phyloP scores from a whole-genome alignment of 2,888 invertebrate genomes.

The Caenorhabditis sinica region DNA sequence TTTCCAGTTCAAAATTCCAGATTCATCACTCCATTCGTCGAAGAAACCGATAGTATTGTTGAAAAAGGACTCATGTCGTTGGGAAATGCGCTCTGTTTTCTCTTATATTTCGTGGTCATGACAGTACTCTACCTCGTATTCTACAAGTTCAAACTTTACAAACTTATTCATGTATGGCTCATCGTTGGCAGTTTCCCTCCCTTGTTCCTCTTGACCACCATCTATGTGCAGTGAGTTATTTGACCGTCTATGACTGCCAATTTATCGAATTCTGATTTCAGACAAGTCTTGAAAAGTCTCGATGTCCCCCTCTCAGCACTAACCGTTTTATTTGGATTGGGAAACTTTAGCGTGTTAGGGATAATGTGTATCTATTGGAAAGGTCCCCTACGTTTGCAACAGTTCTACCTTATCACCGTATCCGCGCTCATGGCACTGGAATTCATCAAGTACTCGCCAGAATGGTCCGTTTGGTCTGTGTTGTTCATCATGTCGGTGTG shows the following conservation, averaged over 20 bases:
- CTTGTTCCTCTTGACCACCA: slow-evolving; percentile 94
- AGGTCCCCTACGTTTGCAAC: slow-evolving; percentile 94
- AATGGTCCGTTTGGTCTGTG: slow-evolving; percentile 99
- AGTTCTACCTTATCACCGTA: slow-evolving; percentile 95
- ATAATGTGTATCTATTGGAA: slow-evolving; percentile 99
- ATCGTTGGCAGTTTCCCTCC: slow-evolving; percentile 95
- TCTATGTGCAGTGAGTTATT: slow-evolving; percentile 94
- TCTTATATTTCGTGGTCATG: slow-evolving; percentile 95
- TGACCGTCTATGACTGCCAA: no score
- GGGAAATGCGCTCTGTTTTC: slow-evolving; percentile 95
- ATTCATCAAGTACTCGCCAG: slow-evolving; percentile 98
- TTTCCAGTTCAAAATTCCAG: no score
- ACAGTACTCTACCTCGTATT: slow-evolving; percentile 94
- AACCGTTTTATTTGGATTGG: slow-evolving; percentile 91
- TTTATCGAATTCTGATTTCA: slow-evolving; percentile 32
- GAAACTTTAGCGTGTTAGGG: slow-evolving; percentile 98
- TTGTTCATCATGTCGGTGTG: slow-evolving; percentile 96
- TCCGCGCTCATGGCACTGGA: slow-evolving; percentile 98
- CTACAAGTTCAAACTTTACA: slow-evolving; percentile 97
- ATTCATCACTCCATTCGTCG: slow-evolving; percentile 98
- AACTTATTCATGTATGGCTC: slow-evolving; percentile 97
- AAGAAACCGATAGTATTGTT: slow-evolving; percentile 91
- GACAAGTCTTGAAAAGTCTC: slow-evolving; percentile 90
- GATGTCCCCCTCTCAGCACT: slow-evolving; percentile 97
- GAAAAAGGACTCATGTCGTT: slow-evolving; percentile 94